Base-by-base conservation (phyloP, 2,113 vertebrate species). In the Macquaria australasica region DNA sequence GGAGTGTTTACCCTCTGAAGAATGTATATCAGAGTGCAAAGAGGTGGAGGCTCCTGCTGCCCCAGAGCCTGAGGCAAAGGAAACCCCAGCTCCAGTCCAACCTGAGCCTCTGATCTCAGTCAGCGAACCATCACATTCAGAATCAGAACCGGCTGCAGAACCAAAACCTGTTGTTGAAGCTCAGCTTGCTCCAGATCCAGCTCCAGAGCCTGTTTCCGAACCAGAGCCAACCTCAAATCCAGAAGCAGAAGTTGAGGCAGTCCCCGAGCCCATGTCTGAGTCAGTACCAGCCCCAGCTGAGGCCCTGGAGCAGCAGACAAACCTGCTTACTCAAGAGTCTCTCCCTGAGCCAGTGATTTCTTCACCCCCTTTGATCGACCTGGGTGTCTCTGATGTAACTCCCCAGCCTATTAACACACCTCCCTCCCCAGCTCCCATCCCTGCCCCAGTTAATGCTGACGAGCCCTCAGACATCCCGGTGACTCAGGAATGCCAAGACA, bases 271-370 rank as follows among this genome's bases (percentile, higher is more conserved):
- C 9, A 15, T 68, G 25, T 21, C 59, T 25, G 87, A 88, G n/a
- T 67, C 88, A 31, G 78, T 21, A 14, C 80, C 76, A 45, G 48
- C 18, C 34, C 66, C 70, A 51, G 59, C 14, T 45, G 77, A 67
- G 12, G 12, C n/a, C 25, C 28, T 60, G 28, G 84, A 88, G 70
- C 71, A 75, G 75, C 51, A 71, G 25, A 34, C 28, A 41, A 78
- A 88, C 71, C 81, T 77, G 37, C 25, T 79, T 8, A 66, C 31
- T n/a, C 88, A 84, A 81, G 91, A 90, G 45, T 55, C 81, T 70
- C 55, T 85, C 39, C 79, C 79, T 8, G 88, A 93, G 28, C 79
- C 77, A 15, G n/a, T 2, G 50, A 18, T 77, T 68, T n/a, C n/a
- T 66, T 78, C 85, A 25, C 39, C 70, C 18, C 45, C 82, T 70